Base-by-base conservation (phyloP, 2,888 invertebrate genomes). In the Lathronympha strigana region DNA sequence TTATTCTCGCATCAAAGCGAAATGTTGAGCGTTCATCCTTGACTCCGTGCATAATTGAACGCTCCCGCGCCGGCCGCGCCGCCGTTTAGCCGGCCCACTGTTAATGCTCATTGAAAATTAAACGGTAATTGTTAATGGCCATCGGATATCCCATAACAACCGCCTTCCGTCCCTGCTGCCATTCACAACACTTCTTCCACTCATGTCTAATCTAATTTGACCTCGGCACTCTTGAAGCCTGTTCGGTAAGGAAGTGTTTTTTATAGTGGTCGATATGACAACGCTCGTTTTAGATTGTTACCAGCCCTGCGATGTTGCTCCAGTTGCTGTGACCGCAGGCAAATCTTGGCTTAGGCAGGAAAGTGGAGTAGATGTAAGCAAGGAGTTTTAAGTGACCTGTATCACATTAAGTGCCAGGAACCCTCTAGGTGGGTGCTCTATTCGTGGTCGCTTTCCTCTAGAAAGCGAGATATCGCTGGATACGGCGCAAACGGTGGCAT, bases 91-190 rank as follows among this genome's bases (percentile, higher is more conserved):
- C 45, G 63, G 54, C 68, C 61, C 61, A 68, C 70, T 61, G 70
- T 73, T 72, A 72, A 75, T 76, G 66, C 71, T 73, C 73, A 74
- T 72, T 73, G 73, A 61, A 61, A 66, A 66, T 66, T 66, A 61
- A 66, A 61, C 64, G 25, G 53, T 66, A 61, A 66, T 61, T 63
- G 70, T 74, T 71, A 72, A 74, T 74, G 67, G 68, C 72, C 72
- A 73, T 72, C 73, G 79, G 76, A 77, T 76, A 75, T 79, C 74
- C 77, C 72, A 73, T 84, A 82, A 84, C 81, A 79, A 81, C 74
- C 74, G 75, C 73, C 79, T 80, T 85, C 85, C 86, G 83, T 71
- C 79, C 68, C 71, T 45, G 11, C 43, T 21, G 13, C 45, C 19
- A 19, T 43, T 47, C 45, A n/a, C 9, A 38, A 38, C 4, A 40